Percentiles rank a stretch among this genome's conserved stretches.
phyloP scores from a whole-genome alignment of 2,888 invertebrate species.

The Siphlonurus alternatus region DNA sequence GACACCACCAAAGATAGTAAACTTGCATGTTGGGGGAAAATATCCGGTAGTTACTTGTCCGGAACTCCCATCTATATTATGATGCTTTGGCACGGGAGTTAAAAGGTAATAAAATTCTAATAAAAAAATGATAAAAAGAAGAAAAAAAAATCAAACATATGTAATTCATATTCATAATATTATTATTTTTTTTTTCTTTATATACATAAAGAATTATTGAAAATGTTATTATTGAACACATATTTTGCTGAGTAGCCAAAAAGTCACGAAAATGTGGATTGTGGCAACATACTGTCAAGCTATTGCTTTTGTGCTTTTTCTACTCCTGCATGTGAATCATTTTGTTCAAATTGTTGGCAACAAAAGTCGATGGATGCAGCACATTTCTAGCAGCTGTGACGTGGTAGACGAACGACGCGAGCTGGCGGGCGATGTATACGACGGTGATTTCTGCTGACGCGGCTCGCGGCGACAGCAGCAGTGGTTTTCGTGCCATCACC shows the following conservation, averaged over 20 bases:
- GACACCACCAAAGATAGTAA: background rate
- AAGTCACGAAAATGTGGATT: background rate
- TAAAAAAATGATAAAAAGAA: background rate
- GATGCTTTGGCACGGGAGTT: background rate
- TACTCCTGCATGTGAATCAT: background rate
- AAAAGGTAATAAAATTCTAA: background rate
- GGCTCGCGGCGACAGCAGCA: background rate
- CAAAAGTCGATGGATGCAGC: background rate
- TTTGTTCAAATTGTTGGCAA: background rate
- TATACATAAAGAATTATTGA: background rate
- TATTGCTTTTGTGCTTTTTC: background rate
- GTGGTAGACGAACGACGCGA: background rate
- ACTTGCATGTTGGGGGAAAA: background rate
- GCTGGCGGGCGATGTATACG: background rate
- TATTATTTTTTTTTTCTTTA: background rate
- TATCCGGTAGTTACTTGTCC: constrained; percentile 5
- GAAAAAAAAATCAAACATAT: background rate
- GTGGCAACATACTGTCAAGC: background rate
- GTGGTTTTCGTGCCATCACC: background rate
- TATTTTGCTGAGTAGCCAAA: background rate
- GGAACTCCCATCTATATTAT: background rate
- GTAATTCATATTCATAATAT: background rate
- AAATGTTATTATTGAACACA: background rate
- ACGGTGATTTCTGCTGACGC: background rate
- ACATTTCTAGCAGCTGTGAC: background rate